phyloP scores from a whole-genome alignment of 1,140 invertebrate species.

The Octopus bimaculoides region DNA sequence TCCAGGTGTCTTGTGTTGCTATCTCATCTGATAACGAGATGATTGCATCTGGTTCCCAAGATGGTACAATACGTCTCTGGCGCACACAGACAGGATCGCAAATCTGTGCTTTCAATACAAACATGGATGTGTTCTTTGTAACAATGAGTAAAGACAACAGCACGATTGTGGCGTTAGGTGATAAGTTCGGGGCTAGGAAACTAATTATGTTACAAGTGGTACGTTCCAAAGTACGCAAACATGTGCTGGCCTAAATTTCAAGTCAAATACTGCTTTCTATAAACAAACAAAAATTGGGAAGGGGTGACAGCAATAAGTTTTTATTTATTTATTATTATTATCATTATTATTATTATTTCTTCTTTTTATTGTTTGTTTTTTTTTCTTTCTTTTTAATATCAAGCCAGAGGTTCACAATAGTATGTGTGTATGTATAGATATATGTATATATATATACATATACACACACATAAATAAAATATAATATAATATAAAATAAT shows the following conservation, averaged over 20 bases:
- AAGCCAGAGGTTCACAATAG: not conserved
- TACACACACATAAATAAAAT: too few relatives aligned
- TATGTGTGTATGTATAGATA: not conserved
- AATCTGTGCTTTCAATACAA: constrained; percentile 52
- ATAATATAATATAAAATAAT: too few relatives aligned
- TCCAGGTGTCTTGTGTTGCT: constrained; percentile 52
- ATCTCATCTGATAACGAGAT: constrained; percentile 55
- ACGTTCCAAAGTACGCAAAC: constrained; percentile 45
- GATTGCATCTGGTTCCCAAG: constrained; percentile 54
- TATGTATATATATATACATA: too few relatives aligned
- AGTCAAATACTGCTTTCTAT: not conserved
- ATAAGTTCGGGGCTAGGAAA: constrained; percentile 54
- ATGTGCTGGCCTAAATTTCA: constrained; percentile 26
- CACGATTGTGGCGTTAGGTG: constrained; percentile 57
- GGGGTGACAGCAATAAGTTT: not conserved
- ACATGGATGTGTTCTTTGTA: constrained; percentile 55
- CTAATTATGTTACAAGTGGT: constrained; percentile 58
- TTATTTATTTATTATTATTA: too few relatives aligned
- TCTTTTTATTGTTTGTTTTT: too few relatives aligned
- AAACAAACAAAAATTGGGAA: not conserved
- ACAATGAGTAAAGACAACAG: constrained; percentile 53
- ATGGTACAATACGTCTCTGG: constrained; percentile 57
- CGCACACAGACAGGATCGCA: constrained; percentile 45
- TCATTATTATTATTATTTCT: too few relatives aligned
- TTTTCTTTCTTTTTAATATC: not conserved